phyloP scores from a whole-genome alignment of 2,888 invertebrate genomes.

The Cactoblastis cactorum region DNA sequence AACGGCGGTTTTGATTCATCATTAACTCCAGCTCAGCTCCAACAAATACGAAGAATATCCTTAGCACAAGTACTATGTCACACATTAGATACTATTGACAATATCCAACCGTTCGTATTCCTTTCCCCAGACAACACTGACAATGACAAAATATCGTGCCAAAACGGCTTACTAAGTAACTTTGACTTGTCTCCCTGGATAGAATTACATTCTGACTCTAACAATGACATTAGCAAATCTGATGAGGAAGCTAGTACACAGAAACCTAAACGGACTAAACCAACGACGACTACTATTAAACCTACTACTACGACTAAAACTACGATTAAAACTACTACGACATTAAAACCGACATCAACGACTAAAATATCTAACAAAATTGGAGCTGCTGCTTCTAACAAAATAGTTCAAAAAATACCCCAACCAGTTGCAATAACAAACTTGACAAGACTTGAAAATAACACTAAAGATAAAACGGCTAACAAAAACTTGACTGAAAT shows the following conservation, averaged over 20 bases:
- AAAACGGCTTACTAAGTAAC: constrained; percentile 71
- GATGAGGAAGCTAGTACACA: constrained; percentile 42
- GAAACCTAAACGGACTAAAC: constrained; percentile 38
- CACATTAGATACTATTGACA: constrained; percentile 82
- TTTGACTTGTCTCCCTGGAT: constrained; percentile 82
- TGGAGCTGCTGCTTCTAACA: constrained; percentile 24
- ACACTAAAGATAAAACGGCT: constrained; percentile 34
- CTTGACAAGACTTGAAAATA: constrained; percentile 30
- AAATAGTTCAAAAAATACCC: constrained; percentile 34
- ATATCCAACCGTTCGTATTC: constrained; percentile 85
- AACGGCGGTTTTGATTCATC: constrained; percentile 86
- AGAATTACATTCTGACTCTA: constrained; percentile 65
- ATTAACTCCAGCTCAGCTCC: constrained; percentile 87
- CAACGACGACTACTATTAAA: constrained; percentile 30
- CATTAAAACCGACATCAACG: constrained; percentile 26
- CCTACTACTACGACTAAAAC: constrained; percentile 22
- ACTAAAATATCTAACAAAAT: constrained; percentile 38
- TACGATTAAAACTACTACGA: constrained; percentile 11
- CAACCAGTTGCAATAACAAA: constrained; percentile 26
- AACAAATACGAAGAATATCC: constrained; percentile 84
- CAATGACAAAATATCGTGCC: constrained; percentile 80
- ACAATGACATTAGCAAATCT: constrained; percentile 59
- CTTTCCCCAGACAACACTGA: constrained; percentile 79
- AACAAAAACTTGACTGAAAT: constrained; percentile 36
- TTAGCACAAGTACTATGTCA: constrained; percentile 86